Base-by-base conservation (phyloP, 1,140 invertebrate species). In the Drosophila albomicans region DNA sequence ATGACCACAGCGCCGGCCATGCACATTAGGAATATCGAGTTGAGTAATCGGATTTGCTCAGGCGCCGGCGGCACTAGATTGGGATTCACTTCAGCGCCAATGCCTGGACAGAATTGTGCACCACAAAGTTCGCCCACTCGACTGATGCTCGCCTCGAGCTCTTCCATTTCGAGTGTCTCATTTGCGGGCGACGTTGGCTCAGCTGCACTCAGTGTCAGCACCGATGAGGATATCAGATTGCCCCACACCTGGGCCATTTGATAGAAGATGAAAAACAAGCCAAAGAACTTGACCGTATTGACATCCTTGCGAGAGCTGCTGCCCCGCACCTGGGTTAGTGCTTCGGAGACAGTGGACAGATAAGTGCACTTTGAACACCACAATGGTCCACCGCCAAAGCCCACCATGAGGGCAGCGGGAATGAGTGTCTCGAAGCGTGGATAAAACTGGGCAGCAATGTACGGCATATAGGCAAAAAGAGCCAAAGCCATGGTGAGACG, bases 321-420 rank as follows among this genome's bases (percentile, higher is more conserved):
- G 57, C 85, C 84, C 5, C 84, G 79, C 7, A 96, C 95, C 63
- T 97, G 96, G 10, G 96, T 97, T 45, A 97, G 92, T 73, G 97
- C 97, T 32, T 97, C 96, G 87, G 97, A 97, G 48, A 98, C 96
- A 7, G 96, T 96, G 0, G 98, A 99, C 1, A 99, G 94, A 89
- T 99, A 99, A 0, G 97, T 98, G 65, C 98, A 98, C 93, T 99
- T 98, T 1, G 98, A 97, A 0, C 98, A 97, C 98, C 98, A 99
- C 94, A 99, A 96, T 10, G 98, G 98, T 0, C 98, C 98, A 1
- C 91, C 98, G 0, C 97, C 97, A 8, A 98, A 94, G 1, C 98
- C 98, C 0, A 97, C 96, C 87, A 95, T 94, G 65, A 98, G 93
- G 1, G 97, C 97, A 0, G 97, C 96, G 0, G 98, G 98, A 20